Evolutionary conservation across 2,113 vertebrate genomes (phyloP).

Genomic region (Sporophila hypoxantha): DNA sequence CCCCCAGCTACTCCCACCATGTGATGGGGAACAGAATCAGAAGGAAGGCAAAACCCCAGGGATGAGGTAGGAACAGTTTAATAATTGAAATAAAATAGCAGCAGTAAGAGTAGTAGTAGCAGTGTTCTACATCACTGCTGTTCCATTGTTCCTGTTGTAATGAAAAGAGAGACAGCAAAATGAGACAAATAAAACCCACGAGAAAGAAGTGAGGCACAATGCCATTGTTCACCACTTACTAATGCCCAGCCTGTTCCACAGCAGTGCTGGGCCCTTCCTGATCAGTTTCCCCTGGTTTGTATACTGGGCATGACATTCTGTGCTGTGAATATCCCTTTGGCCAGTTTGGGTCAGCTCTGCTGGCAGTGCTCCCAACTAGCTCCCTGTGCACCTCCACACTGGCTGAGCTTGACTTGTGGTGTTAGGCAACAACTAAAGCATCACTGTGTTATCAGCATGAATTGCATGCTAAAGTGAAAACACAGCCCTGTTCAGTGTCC

Average conservation of each 20-base stretch:
- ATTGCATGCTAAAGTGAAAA: background rate
- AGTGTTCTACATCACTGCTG: background rate
- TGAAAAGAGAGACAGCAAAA: background rate
- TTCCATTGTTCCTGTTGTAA: background rate
- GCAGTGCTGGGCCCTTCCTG: background rate
- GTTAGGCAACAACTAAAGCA: background rate
- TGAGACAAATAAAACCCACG: background rate
- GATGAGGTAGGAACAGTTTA: background rate
- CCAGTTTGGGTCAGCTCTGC: background rate
- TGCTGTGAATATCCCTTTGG: background rate
- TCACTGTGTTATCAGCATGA: background rate
- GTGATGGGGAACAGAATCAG: background rate
- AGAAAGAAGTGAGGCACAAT: background rate
- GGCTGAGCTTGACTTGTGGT: background rate
- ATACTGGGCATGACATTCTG: no score
- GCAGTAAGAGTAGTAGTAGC: no score
- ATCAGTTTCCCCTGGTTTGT: background rate
- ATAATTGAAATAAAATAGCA: background rate
- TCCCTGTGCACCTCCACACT: background rate
- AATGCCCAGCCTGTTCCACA: no score
- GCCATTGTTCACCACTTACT: background rate
- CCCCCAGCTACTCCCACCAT: accelerated
- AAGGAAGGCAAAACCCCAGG: background rate
- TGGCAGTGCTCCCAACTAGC: background rate
- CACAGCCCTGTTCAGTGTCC: background rate